Conservation (phyloP, 2,797 vertebrate genomes). For the Masticophis lateralis region DNA sequence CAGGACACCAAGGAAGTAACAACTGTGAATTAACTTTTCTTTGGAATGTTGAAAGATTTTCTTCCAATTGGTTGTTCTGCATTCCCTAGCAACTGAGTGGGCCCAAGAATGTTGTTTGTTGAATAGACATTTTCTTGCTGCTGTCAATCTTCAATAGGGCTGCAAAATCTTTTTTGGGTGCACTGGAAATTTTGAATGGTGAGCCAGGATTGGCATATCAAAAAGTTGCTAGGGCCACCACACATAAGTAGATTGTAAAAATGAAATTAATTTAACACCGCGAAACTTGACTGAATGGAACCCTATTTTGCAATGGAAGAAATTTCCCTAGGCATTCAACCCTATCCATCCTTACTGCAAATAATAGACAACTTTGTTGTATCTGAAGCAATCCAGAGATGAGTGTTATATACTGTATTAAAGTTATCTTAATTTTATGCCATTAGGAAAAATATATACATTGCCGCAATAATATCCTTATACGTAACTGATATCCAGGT, state of each 20-base stretch:
- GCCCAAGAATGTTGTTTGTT: neutral
- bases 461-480: neutral
- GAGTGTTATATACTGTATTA: neutral
- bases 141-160: neutral
- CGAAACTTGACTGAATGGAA: neutral
- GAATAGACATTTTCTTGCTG: neutral
- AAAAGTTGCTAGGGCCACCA: neutral
- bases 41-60: neutral
- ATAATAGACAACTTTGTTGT: neutral
- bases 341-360: neutral
- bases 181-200: neutral
- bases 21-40: neutral
- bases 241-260: neutral
- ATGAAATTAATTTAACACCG: neutral
- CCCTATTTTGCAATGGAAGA: neutral
- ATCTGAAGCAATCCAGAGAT: neutral
- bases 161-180: neutral
- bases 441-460: neutral
- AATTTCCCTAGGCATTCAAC: neutral
- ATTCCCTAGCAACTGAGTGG: neutral
- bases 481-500: neutral
- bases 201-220: neutral
- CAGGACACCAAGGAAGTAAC: neutral
- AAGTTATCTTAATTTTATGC: neutral
- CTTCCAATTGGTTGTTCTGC: neutral